These are phyloP conservation scores for Caenorhabditis japonica DNA, from an alignment of 2,888 invertebrate species.

Conservation along the genomic window DNA sequence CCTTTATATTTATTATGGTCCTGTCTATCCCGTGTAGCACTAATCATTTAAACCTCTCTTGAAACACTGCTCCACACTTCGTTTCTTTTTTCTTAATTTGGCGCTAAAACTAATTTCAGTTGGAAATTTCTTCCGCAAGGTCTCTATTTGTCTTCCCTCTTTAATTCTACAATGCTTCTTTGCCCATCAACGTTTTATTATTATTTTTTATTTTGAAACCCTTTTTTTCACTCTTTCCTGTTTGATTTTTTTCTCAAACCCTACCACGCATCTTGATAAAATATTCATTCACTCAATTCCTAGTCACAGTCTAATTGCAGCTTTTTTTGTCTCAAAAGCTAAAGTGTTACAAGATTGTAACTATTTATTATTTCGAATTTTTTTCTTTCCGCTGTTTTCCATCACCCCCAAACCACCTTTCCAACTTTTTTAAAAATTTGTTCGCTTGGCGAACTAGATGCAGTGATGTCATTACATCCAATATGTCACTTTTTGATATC, in stretches of 20 bases:
- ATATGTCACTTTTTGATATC: too few species aligned
- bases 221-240: not conserved
- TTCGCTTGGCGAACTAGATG: too few species aligned
- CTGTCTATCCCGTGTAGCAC: conserved; percentile 17
- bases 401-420: too few species aligned
- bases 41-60: too few species aligned
- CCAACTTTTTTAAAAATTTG: too few species aligned
- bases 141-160: conserved; percentile 6
- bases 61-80: conserved; percentile 13
- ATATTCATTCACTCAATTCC: too few species aligned
- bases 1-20: conserved; percentile 21
- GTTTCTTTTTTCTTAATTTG: too few species aligned
- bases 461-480: too few species aligned
- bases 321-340: conserved; percentile 7
- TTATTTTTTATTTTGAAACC: too few species aligned
- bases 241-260: not conserved
- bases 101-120: conserved; percentile 10
- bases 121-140: conserved; percentile 26
- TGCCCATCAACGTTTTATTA: not conserved
- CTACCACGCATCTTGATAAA: too few species aligned
- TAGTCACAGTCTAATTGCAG: conserved; percentile 19
- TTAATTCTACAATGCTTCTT: conserved; percentile 12
- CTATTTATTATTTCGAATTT: conserved; percentile 4
- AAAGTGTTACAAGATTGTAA: too few species aligned
- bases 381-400: conserved; percentile 1